Percentiles rank a stretch among this genome's conserved stretches.
Conservation (phyloP, 1,140 invertebrate genomes). For the Polypedilum vanderplanki region DNA sequence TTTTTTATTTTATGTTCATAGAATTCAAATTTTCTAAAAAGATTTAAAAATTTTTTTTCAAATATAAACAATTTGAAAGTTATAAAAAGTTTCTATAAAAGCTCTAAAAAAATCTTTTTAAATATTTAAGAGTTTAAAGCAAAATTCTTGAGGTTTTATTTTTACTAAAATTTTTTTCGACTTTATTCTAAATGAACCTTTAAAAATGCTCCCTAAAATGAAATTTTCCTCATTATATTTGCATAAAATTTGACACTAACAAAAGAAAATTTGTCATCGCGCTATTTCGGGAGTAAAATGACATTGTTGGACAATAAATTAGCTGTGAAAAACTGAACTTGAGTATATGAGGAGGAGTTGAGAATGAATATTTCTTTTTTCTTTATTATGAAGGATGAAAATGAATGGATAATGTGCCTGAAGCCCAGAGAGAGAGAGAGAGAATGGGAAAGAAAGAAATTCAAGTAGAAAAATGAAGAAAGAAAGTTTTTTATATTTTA, state of each 20-base stretch:
- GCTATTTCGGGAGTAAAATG: background rate
- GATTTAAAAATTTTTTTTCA: too few species aligned
- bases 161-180: too few species aligned
- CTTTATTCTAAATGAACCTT: too few species aligned
- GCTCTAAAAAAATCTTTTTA: too few species aligned
- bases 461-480: background rate
- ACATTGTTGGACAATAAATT: slow-evolving; percentile 18
- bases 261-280: background rate
- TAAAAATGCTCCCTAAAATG: too few species aligned
- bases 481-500: background rate
- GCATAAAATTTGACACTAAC: background rate
- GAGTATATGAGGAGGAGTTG: background rate
- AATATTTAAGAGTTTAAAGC: too few species aligned
- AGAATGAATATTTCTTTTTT: background rate
- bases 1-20: too few species aligned
- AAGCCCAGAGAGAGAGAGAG: background rate
- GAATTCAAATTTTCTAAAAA: too few species aligned
- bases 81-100: too few species aligned
- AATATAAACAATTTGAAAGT: too few species aligned
- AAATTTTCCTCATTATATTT: too few species aligned
- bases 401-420: background rate
- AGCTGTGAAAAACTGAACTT: background rate
- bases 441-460: background rate
- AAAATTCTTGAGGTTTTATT: too few species aligned
- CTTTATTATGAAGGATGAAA: background rate